phyloP scores from a whole-genome alignment of 2,797 vertebrate species.

The Picus viridis region DNA sequence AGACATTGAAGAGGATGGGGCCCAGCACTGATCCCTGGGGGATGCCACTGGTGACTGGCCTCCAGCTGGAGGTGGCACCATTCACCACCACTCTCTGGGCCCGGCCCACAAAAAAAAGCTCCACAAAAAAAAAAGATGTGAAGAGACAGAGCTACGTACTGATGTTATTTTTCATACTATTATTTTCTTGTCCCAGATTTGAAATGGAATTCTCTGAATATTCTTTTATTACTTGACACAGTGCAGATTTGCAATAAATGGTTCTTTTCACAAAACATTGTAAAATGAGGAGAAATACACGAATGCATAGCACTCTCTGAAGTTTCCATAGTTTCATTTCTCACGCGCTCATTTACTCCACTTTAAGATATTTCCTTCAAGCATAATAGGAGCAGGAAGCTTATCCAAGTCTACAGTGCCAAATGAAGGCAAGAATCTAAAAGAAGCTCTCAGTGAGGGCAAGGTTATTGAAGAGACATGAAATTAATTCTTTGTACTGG shows the following conservation, averaged over 20 bases:
- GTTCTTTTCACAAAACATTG: neutral
- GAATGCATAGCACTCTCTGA: neutral
- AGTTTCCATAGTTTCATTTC: neutral
- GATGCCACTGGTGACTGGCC: too few relatives aligned
- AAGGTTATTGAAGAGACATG: neutral
- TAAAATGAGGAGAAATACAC: neutral
- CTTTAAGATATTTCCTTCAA: constrained; percentile 4
- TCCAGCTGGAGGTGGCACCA: too few relatives aligned
- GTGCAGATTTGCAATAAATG: neutral
- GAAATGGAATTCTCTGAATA: neutral
- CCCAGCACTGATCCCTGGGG: too few relatives aligned
- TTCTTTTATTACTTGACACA: neutral
- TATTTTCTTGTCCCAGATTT: neutral
- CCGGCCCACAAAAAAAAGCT: too few relatives aligned
- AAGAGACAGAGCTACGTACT: neutral
- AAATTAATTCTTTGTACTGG: neutral
- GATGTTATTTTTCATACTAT: neutral
- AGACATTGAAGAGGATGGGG: too few relatives aligned
- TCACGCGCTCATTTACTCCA: neutral
- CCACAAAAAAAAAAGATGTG: neutral
- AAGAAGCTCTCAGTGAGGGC: neutral
- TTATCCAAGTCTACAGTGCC: neutral
- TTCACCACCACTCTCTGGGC: too few relatives aligned
- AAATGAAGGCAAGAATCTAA: neutral
- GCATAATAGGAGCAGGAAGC: neutral